phyloP scores from a whole-genome alignment of 2,113 vertebrate genomes.

The Psittacara wagleri region DNA sequence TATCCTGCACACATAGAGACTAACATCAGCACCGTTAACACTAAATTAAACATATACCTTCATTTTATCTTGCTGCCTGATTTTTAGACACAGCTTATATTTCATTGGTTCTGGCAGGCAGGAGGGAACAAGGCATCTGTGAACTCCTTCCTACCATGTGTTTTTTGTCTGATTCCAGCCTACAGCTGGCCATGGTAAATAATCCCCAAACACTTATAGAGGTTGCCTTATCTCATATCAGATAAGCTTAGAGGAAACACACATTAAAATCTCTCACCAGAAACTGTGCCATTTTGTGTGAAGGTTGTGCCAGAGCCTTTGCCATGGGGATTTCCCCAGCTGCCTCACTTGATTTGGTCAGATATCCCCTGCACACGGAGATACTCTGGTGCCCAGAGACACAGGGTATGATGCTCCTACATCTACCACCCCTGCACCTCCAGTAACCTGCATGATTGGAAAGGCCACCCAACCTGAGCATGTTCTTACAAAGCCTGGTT shows the following conservation, averaged over 20 bases:
- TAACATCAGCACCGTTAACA: background rate
- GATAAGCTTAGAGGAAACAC: background rate
- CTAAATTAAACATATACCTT: background rate
- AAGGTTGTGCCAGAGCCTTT: background rate
- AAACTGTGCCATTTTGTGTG: fast-evolving
- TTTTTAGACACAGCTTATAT: background rate
- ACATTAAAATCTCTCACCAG: background rate
- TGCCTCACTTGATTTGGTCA: background rate
- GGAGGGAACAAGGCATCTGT: background rate
- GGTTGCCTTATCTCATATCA: background rate
- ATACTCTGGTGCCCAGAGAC: no score
- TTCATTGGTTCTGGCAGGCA: background rate
- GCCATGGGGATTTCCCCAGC: fast-evolving
- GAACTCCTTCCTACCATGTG: background rate
- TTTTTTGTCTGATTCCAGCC: background rate
- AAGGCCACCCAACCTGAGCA: background rate
- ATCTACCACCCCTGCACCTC: no score
- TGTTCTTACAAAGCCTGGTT: background rate
- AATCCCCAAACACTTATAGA: background rate
- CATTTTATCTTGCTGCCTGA: background rate
- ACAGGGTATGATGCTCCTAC: background rate
- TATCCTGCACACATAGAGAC: background rate
- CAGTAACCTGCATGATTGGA: background rate
- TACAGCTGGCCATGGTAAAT: fast-evolving
- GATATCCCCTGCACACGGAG: fast-evolving